Base-by-base conservation (phyloP, 1,140 invertebrate genomes). In the Drosophila ogumai region DNA sequence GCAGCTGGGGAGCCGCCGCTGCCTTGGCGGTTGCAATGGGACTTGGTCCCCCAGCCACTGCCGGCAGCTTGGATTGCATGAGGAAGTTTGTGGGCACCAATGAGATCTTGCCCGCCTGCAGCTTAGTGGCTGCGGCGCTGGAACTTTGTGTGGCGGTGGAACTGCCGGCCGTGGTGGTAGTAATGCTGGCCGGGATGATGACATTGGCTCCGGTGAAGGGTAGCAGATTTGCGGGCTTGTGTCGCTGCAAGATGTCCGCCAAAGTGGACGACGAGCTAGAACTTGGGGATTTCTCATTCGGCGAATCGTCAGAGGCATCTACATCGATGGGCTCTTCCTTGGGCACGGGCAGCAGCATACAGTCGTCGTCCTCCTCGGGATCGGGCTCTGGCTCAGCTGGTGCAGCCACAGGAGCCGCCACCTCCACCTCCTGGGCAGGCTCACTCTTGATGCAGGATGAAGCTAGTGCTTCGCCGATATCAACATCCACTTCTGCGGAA, bases 261-360 rank as follows among this genome's bases (percentile, higher is more conserved):
- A 90, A 25, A n/a, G 85, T 86, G 40, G 85, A 82, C 58, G 63
- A 81, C 13, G 47, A 56, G 19, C 38, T 69, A 9, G 74, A 59
- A 47, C 12, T 50, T 5, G 25, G 19, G 2, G 64, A 61, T 13
- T 67, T 67, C 41, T 81, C 79, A 19, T n/a, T 68, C 4, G 46
- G 15, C 8, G 69, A 59, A 59, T 91, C 87, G 5, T 88, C 84
- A 1, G 67, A 74, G 13, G 91, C 91, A 65, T 92, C 92, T 28
- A 92, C 91, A 75, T 92, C 92, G 40, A 92, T 92, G 15, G 92
- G 92, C 41, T 92, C 92, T 44, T 92, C 82, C 54, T 92, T 92
- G 3, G 90, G 82, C 52, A 79, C 41, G 2, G 86, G 69, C 40
- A 91, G n/a, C 6, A 80, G 63, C 74, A 90, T 75, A 54, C 85